phyloP scores from a whole-genome alignment of 2,888 invertebrate species.

The Drosophila rellima region DNA sequence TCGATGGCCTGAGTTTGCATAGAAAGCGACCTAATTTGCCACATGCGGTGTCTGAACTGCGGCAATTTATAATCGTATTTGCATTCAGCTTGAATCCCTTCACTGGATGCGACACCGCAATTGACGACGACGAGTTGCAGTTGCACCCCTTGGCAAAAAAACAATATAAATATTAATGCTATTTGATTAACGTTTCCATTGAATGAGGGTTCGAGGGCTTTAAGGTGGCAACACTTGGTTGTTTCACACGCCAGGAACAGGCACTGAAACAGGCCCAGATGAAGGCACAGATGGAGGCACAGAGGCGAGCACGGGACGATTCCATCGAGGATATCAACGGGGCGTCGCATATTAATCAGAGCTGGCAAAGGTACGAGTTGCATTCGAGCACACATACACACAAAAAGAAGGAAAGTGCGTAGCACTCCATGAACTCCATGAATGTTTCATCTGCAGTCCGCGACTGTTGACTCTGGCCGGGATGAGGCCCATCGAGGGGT shows the following conservation, averaged over 20 bases:
- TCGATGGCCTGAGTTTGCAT: slow-evolving; percentile 43
- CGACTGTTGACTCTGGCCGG: slow-evolving; percentile 42
- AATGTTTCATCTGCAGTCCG: slow-evolving; percentile 50
- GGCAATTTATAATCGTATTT: slow-evolving; percentile 49
- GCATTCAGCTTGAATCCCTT: slow-evolving; percentile 55
- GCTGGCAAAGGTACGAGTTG: slow-evolving; percentile 32
- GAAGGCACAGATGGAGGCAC: slow-evolving; percentile 15
- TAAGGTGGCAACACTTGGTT: slow-evolving; percentile 67
- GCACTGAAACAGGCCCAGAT: slow-evolving; percentile 5
- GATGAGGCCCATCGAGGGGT: slow-evolving; percentile 53
- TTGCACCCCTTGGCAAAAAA: slow-evolving; percentile 43
- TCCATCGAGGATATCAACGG: slow-evolving; percentile 47
- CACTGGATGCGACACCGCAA: slow-evolving; percentile 59
- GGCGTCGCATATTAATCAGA: slow-evolving; percentile 77
- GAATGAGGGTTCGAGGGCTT: slow-evolving; percentile 36
- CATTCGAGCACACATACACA: neutral
- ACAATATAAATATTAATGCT: slow-evolving; percentile 80
- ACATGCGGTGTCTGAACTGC: slow-evolving; percentile 70
- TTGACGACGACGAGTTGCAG: slow-evolving; percentile 47
- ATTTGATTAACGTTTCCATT: slow-evolving; percentile 80
- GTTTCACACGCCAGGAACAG: slow-evolving; percentile 69
- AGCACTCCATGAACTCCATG: slow-evolving; percentile 32
- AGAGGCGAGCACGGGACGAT: slow-evolving; percentile 8
- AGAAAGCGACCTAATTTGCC: slow-evolving; percentile 70
- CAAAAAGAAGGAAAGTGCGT: slow-evolving; percentile 45